Conservation (phyloP, 1,140 invertebrate genomes). For the Trialeurodes vaporariorum region DNA sequence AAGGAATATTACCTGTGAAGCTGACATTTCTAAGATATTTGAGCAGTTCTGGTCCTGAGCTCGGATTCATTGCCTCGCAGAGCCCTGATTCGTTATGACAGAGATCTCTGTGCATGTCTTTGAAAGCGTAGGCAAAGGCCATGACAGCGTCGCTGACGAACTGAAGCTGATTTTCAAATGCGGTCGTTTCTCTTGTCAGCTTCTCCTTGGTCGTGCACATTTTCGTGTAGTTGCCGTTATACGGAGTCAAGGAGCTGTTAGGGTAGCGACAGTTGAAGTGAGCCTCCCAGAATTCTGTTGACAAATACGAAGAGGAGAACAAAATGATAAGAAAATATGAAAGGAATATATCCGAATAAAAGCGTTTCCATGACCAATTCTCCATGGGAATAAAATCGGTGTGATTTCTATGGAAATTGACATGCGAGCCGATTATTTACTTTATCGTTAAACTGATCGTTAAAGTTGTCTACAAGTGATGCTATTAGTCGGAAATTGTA, state of each 20-base stretch:
- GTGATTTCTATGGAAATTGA: too few species aligned
- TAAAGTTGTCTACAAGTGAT: too few species aligned
- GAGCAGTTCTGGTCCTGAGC: constrained; percentile 69
- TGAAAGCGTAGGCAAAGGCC: constrained; percentile 76
- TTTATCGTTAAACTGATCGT: too few species aligned
- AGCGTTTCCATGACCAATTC: too few species aligned
- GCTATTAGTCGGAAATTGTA: too few species aligned
- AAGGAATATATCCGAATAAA: too few species aligned
- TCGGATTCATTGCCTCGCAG: constrained; percentile 77
- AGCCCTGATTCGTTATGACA: constrained; percentile 55
- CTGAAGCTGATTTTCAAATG: constrained; percentile 80
- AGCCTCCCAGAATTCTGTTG: constrained; percentile 84
- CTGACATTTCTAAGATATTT: constrained; percentile 70
- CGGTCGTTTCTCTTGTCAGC: constrained; percentile 58
- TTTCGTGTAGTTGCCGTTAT: constrained; percentile 58
- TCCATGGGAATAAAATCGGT: too few species aligned
- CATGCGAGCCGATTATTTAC: too few species aligned
- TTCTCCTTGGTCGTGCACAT: constrained; percentile 57
- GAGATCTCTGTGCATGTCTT: constrained; percentile 66
- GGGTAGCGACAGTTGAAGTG: constrained; percentile 76
- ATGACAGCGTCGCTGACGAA: constrained; percentile 87
- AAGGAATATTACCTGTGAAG: constrained; percentile 56
- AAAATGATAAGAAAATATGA: neutral
- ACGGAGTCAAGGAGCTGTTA: constrained; percentile 61
- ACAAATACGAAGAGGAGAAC: constrained; percentile 11